Evolutionary conservation across 2,888 invertebrate genomes (phyloP), one percentile per base, ranked within the genome.

Genomic region (Tetropium fuscum): DNA sequence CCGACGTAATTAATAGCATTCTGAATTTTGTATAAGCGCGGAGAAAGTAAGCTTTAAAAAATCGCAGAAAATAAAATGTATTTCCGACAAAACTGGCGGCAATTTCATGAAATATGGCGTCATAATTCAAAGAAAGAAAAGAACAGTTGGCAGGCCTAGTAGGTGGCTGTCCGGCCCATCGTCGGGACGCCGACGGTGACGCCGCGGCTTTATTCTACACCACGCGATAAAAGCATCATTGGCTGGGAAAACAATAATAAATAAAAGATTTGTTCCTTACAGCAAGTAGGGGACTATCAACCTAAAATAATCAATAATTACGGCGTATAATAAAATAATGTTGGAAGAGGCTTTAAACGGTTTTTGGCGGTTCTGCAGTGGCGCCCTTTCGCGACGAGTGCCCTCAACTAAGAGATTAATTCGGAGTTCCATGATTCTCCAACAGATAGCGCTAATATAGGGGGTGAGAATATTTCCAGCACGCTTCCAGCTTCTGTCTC

Each of bases 61-160:
- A 63, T 59, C 60, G 53, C 59, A 34, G 62, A 67, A 63, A 63
- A 64, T 67, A 63, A 64, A 67, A 67, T 64, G 67, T 64, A 67
- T 64, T 67, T 67, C 79, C 78, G 78, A 78, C 78, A 71, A 76
- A 63, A 75, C 75, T 74, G 77, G 76, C 77, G 77, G 79, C 78
- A 73, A 51, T 78, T 77, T 76, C 72, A 75, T 81, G 79, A 81
- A 74, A 80, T 81, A 80, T 78, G 74, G 73, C 71, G 69, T 76
- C 74, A 80, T 81, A 81, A 80, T 79, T 81, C 80, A 81, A 68
- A 61, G 73, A 69, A 77, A 77, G 78, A 80, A 80, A 80, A 80
- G 75, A 76, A 78, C 72, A 74, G 70, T 76, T 77, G 80, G 78
- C 80, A 75, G 74, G 76, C 76, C 71, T 74, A 71, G 76, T 78